These are phyloP conservation scores for Nansenia antarctica DNA, from an alignment of 2,113 vertebrate species.

Conservation along the genomic window DNA sequence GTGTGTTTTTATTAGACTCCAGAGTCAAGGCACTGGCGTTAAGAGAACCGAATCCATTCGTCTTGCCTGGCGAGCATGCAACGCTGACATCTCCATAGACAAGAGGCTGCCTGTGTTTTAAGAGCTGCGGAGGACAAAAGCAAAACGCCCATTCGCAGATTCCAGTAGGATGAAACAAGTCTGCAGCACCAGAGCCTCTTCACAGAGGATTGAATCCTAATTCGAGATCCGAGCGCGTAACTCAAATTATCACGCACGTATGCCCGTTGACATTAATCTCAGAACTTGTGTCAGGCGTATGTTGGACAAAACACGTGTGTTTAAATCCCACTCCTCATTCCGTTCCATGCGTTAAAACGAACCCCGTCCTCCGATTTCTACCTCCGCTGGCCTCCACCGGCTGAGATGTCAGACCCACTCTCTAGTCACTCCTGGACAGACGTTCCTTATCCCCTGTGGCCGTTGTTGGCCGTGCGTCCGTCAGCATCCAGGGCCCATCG, in stretches of 20 bases:
- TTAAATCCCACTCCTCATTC: no score
- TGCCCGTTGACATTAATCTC: no score
- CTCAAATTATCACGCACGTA: no score
- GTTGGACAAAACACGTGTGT: no score
- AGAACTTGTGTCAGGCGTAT: no score
- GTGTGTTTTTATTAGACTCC: slow-evolving; percentile 4
- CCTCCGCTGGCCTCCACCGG: slow-evolving; percentile 10
- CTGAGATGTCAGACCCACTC: slow-evolving; percentile 12
- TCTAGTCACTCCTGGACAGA: neutral
- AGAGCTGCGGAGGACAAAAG: neutral
- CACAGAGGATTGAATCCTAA: neutral
- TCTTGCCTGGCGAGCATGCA: neutral
- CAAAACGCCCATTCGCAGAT: neutral
- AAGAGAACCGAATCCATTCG: slow-evolving; percentile 8
- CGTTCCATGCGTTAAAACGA: no score
- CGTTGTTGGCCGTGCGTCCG: neutral
- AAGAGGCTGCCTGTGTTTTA: neutral
- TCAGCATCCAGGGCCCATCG: neutral
- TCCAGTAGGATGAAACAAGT: neutral
- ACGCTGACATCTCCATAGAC: slow-evolving; percentile 5
- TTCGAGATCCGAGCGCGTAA: no score
- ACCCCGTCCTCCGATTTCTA: no score
- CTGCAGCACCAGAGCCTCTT: neutral
- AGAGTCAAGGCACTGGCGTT: neutral
- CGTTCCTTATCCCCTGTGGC: slow-evolving; percentile 20